These are phyloP conservation scores for Chalcosyrphus nemorum DNA, from an alignment of 2,888 invertebrate genomes.

Conservation along the genomic window DNA sequence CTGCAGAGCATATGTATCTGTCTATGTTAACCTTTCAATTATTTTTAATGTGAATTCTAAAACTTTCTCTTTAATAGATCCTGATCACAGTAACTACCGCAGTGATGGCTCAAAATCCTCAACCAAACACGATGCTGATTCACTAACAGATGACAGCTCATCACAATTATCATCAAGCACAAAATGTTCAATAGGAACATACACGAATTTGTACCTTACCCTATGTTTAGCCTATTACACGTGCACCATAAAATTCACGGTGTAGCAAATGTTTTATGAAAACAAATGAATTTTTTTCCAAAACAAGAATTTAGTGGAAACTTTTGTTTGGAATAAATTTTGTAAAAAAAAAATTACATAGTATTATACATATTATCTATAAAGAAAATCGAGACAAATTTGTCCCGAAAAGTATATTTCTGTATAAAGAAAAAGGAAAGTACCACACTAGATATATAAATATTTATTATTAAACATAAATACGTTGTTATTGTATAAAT, in stretches of 20 bases:
- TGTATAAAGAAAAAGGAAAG: slow-evolving; percentile 42
- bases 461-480: too few relatives aligned
- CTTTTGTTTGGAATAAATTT: slow-evolving; percentile 42
- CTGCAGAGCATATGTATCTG: neutral
- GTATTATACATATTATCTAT: slow-evolving; percentile 4
- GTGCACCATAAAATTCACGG: slow-evolving; percentile 21
- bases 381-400: neutral
- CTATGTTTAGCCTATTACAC: slow-evolving; percentile 42
- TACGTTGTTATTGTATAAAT: slow-evolving; percentile 52
- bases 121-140: slow-evolving; percentile 80
- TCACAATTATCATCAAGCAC: slow-evolving; percentile 59
- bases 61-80: slow-evolving; percentile 74
- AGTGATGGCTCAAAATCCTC: slow-evolving; percentile 77
- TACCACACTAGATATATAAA: neutral
- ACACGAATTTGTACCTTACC: slow-evolving; percentile 64
- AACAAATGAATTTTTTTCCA: neutral
- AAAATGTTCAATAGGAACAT: slow-evolving; percentile 59
- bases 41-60: neutral
- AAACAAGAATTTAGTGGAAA: neutral
- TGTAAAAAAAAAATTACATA: slow-evolving; percentile 47
- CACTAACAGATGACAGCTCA: slow-evolving; percentile 78
- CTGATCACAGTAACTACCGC: slow-evolving; percentile 80
- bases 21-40: neutral
- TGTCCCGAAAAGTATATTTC: slow-evolving; percentile 24
- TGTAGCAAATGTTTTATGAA: slow-evolving; percentile 64